Base-by-base conservation (phyloP, 2,797 vertebrate genomes). In the Triplophysa bombifrons region DNA sequence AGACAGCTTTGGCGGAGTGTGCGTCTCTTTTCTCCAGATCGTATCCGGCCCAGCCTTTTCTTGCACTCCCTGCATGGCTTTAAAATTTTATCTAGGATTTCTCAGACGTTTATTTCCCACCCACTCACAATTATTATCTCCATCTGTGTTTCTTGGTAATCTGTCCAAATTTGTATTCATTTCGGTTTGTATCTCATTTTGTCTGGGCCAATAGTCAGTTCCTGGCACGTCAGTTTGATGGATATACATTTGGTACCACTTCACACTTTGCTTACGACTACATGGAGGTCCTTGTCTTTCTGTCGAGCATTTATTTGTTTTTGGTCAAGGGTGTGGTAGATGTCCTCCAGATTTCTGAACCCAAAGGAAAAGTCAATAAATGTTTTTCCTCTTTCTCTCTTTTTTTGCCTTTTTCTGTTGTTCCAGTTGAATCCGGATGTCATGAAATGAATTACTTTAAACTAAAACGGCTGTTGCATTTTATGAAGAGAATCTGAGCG, bases 261-360 rank as follows among this genome's bases (percentile, higher is more conserved):
- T 72, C 79, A 63, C 30, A 7, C 80, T 82, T 51, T 71, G 71
- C 1, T 82, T 84, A 81, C 60, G 73, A 85, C 84, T 86, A 72
- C 85, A 88, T 87, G 85, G 86, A 83, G 41, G 64, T 87, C 84
- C 82, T 65, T 76, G 65, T 82, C 71, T 56, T 84, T 80, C 55
- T 69, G 9, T n/a, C 27, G 20, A 75, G 73, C 56, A 70, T 76
- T 73, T 84, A 77, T 87, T 88, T 85, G 78, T 88, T 81, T 88
- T 86, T 66, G 85, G 85, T 82, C 48, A 38, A 85, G 89, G 89
- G 88, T 84, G 87, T 87, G 85, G 84, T 67, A 74, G 27, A 56
- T 22, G 55, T 84, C 76, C 84, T 81, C 85, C 80, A 84, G 30
- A 12, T 87, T 78, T 76, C 55, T 41, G 3, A 82, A 80, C 87